phyloP scores from a whole-genome alignment of 2,797 vertebrate genomes.

The Sebastes diaconus region DNA sequence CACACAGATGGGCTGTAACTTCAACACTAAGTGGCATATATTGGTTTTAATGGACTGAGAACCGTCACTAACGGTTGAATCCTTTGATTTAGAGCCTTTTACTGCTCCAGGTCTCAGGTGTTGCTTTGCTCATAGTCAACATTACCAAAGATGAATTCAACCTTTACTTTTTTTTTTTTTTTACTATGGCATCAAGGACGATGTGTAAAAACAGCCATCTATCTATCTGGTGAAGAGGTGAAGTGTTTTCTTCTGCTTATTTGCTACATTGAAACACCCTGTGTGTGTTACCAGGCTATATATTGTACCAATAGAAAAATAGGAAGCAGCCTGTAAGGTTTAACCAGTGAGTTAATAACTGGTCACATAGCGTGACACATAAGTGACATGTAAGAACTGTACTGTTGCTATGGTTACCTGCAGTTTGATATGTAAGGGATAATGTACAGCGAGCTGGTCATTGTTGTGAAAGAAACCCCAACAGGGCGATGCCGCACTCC shows the following conservation, averaged over 20 bases:
- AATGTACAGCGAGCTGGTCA: too few relatives aligned
- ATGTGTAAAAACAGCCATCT: conserved; percentile 11
- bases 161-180: conserved; percentile 51
- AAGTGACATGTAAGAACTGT: background rate
- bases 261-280: background rate
- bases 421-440: background rate
- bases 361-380: background rate
- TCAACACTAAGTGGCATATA: conserved; percentile 76
- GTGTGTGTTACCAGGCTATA: too few relatives aligned
- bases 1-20: conserved; percentile 77
- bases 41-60: conserved; percentile 79
- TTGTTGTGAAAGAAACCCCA: too few relatives aligned
- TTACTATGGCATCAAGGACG: conserved; percentile 6
- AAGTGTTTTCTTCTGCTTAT: background rate
- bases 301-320: background rate
- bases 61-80: conserved; percentile 67
- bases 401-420: background rate
- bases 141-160: conserved; percentile 55
- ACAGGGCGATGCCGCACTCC: too few relatives aligned
- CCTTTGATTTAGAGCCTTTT: conserved; percentile 66
- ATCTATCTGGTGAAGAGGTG: background rate
- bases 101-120: conserved; percentile 71
- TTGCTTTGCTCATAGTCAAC: conserved; percentile 52
- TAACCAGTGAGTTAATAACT: background rate
- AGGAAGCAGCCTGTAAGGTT: background rate